Evolutionary conservation across 2,113 vertebrate genomes (phyloP).

Genomic region (Psammodynastes pulverulentus): DNA sequence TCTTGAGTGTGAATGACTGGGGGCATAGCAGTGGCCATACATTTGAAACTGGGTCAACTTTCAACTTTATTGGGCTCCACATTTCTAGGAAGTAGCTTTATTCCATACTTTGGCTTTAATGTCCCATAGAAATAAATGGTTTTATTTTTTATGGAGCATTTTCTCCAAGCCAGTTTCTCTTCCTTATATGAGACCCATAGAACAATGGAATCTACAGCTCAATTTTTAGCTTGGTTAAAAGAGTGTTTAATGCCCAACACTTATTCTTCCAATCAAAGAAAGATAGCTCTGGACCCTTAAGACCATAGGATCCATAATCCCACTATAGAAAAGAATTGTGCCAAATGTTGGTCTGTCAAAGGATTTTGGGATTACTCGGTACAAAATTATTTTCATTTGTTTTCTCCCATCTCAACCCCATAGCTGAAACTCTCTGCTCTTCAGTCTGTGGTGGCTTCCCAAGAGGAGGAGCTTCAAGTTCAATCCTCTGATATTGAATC

Average conservation of each 20-base stretch:
- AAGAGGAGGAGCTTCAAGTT: constrained; percentile 74
- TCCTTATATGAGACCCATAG: neutral
- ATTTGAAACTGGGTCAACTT: neutral
- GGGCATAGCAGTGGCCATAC: neutral
- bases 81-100: neutral
- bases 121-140: neutral
- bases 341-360: neutral
- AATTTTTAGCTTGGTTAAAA: neutral
- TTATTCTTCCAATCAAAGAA: neutral
- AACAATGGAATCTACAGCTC: neutral
- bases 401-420: fast-evolving
- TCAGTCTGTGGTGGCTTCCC: constrained; percentile 69
- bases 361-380: neutral
- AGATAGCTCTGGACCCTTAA: neutral
- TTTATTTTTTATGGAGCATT: neutral
- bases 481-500: constrained; percentile 77
- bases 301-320: neutral
- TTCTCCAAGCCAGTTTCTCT: too few species aligned
- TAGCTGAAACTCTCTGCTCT: constrained; percentile 82
- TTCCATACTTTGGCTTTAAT: neutral
- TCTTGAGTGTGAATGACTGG: neutral
- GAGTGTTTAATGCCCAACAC: neutral
- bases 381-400: neutral
- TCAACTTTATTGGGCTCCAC: neutral
- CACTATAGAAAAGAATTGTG: neutral